These are phyloP conservation scores for Amblyopsis rosae DNA, from an alignment of 2,113 vertebrate species.

Conservation along the genomic window DNA sequence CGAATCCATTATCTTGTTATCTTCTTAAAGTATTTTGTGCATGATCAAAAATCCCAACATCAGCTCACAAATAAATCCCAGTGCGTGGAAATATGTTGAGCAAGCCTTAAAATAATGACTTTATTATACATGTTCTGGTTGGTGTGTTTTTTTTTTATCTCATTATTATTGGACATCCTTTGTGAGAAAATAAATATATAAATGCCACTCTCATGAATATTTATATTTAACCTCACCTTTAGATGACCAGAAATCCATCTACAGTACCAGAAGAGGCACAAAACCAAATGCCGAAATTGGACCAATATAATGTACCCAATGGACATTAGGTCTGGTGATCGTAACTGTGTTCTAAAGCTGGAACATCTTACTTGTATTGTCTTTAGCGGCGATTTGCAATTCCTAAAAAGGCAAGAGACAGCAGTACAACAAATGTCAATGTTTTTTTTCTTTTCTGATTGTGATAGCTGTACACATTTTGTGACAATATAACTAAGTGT, in stretches of 20 bases:
- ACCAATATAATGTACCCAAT: constrained; percentile 14
- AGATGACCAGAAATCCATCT: constrained; percentile 51
- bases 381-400: no score
- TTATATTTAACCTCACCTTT: constrained; percentile 57
- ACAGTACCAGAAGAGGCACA: constrained; percentile 35
- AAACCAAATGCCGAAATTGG: constrained; percentile 30
- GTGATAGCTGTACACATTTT: no score
- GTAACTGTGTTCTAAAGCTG: constrained; percentile 34
- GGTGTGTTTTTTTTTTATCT: constrained; percentile 14
- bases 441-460: no score
- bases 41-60: no score
- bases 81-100: neutral
- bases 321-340: constrained; percentile 49
- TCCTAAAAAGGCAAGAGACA: no score
- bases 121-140: constrained; percentile 23
- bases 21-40: no score
- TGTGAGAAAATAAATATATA: constrained; percentile 38
- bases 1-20: no score
- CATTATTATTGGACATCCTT: neutral
- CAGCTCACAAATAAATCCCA: neutral
- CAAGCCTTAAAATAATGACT: constrained; percentile 33
- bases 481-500: no score
- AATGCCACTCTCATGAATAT: constrained; percentile 56
- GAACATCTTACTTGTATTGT: no score
- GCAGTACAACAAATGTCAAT: no score